A percentile compares a stretch with the other conserved stretches of the same genome.
Conservation (phyloP, 1,140 invertebrate genomes). For the Parasteatoda tepidariorum region DNA sequence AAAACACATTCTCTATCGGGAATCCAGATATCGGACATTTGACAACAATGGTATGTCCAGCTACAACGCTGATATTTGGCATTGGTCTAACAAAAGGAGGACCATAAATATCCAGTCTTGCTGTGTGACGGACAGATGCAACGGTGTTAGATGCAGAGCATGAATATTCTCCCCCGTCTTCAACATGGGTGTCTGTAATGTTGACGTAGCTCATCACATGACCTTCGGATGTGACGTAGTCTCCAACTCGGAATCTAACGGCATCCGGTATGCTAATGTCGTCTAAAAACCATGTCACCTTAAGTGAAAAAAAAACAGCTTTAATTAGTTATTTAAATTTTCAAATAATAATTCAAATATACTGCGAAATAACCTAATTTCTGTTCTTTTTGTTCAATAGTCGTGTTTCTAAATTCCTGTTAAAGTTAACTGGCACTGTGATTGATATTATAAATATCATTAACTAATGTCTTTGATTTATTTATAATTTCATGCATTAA, state of each 20-base stretch:
- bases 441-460: no score
- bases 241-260: conserved; percentile 74
- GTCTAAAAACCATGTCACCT: conserved; percentile 94
- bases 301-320: neutral
- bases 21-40: conserved; percentile 65
- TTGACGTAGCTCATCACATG: conserved; percentile 95
- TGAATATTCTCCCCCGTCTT: conserved; percentile 92
- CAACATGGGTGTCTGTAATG: conserved; percentile 86
- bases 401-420: no score
- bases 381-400: no score
- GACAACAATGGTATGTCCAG: conserved; percentile 67
- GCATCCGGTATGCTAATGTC: conserved; percentile 68
- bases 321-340: neutral
- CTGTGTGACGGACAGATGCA: conserved; percentile 77
- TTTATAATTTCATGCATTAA: no score
- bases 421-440: no score
- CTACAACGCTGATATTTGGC: conserved; percentile 69
- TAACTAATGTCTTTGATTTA: no score
- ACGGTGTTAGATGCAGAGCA: conserved; percentile 88
- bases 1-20: conserved; percentile 67
- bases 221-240: conserved; percentile 90
- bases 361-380: no score
- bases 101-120: conserved; percentile 83
- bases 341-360: no score
- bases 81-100: conserved; percentile 68